Evolutionary conservation across 2,113 vertebrate genomes (phyloP).

Genomic region (Neodontobutis hainanensis): DNA sequence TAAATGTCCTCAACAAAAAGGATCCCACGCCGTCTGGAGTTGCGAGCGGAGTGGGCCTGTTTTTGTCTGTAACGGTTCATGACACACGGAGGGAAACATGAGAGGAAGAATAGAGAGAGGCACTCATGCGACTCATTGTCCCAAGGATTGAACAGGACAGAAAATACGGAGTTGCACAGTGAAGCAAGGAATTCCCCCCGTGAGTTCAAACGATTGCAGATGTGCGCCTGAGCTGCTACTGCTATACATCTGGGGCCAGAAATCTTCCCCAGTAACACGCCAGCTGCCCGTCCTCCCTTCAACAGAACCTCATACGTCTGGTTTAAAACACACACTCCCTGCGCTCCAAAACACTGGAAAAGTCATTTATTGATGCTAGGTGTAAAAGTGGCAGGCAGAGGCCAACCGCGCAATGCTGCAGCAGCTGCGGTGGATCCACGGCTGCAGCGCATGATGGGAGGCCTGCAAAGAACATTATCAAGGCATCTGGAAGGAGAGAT

Average conservation of each 20-base stretch:
- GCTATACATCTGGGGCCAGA: slow-evolving; percentile 67
- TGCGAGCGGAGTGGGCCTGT: slow-evolving; percentile 39
- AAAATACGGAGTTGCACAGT: slow-evolving; percentile 32
- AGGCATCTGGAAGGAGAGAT: slow-evolving; percentile 40
- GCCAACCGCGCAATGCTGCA: slow-evolving; percentile 28
- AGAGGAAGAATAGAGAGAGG: slow-evolving; percentile 54
- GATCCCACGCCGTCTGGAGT: slow-evolving; percentile 43
- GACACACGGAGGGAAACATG: slow-evolving; percentile 54
- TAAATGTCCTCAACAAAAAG: slow-evolving; percentile 37
- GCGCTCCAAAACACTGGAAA: slow-evolving; percentile 57
- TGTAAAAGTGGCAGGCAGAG: slow-evolving; percentile 26
- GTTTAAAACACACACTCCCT: slow-evolving; percentile 30
- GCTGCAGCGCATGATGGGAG: slow-evolving; percentile 47
- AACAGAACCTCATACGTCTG: slow-evolving; percentile 14
- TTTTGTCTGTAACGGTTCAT: slow-evolving; percentile 44
- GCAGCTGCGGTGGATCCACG: slow-evolving; percentile 42
- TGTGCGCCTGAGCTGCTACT: slow-evolving; percentile 69
- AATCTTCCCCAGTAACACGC: slow-evolving; percentile 18
- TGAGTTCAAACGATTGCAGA: slow-evolving; percentile 72
- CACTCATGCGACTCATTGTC: slow-evolving; percentile 60
- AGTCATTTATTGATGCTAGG: slow-evolving; percentile 53
- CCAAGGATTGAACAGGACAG: slow-evolving; percentile 43
- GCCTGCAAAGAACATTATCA: slow-evolving; percentile 69
- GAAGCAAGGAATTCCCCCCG: slow-evolving; percentile 71
- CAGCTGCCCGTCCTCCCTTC: slow-evolving; percentile 8